A percentile compares a stretch with the other conserved stretches of the same genome.
These are phyloP conservation scores for Cynoglossus semilaevis DNA, from an alignment of 2,113 vertebrate species.

Conservation along the genomic window DNA sequence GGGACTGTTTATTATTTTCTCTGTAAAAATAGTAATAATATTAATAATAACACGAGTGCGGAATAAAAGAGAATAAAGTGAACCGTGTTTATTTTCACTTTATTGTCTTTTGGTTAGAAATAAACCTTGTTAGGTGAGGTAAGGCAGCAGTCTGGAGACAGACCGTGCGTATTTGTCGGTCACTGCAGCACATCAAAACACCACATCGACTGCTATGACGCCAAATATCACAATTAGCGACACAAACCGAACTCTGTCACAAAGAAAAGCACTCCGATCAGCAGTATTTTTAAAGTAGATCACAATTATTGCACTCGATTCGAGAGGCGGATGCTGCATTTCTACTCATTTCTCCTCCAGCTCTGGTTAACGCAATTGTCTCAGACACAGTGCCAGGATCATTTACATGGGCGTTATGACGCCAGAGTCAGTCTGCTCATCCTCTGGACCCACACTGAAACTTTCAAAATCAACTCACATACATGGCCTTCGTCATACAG, in stretches of 20 bases:
- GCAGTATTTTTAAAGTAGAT: neutral
- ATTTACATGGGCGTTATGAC: constrained; percentile 17
- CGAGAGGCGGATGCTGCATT: constrained; percentile 1
- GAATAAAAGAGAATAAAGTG: neutral
- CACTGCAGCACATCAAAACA: constrained; percentile 70
- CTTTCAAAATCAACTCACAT: constrained; percentile 30
- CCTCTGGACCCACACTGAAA: constrained; percentile 9
- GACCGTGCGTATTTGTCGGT: constrained; percentile 52
- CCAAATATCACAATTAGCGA: constrained; percentile 20
- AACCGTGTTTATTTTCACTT: no score
- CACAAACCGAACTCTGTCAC: neutral
- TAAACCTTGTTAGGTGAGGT: constrained; percentile 7
- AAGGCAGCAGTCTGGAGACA: constrained; percentile 24
- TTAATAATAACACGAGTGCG: neutral
- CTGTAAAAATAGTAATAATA: neutral
- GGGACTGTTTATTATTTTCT: constrained; percentile 59
- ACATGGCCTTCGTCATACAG: constrained; percentile 42
- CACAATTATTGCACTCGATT: neutral
- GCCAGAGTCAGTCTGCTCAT: constrained; percentile 2
- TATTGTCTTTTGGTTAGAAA: neutral
- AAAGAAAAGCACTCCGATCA: neutral
- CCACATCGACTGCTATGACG: constrained; percentile 31
- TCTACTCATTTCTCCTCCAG: constrained; percentile 23
- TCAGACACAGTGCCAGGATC: constrained; percentile 23
- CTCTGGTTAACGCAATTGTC: constrained; percentile 45